Conservation (phyloP, 2,797 vertebrate species). For the Glyptemys insculpta region DNA sequence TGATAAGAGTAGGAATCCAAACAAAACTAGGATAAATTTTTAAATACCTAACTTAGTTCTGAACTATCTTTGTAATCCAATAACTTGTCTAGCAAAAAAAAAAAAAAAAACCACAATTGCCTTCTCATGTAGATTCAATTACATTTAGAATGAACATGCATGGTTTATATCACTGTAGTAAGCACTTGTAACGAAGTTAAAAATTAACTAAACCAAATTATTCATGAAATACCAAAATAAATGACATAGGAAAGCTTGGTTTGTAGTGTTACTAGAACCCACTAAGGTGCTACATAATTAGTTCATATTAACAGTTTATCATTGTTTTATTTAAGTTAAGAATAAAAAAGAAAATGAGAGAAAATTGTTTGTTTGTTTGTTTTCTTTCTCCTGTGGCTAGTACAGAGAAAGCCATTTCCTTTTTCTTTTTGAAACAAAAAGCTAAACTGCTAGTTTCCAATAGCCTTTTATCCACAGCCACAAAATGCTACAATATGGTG, state of each 20-base stretch:
- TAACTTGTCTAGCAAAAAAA: background rate
- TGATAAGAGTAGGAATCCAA: background rate
- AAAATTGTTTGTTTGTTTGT: background rate
- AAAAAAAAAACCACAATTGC: background rate
- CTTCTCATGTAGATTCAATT: background rate
- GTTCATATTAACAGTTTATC: background rate
- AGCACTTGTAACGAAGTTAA: background rate
- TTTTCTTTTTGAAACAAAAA: background rate
- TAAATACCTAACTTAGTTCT: background rate
- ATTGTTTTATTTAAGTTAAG: background rate
- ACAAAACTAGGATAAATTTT: background rate
- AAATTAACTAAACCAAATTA: slow-evolving; percentile 10
- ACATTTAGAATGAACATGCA: background rate
- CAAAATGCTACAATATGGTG: background rate
- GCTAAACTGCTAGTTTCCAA: background rate
- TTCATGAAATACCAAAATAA: background rate
- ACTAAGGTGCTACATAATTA: accelerated
- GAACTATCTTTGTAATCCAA: background rate
- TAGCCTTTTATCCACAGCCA: background rate
- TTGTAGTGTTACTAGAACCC: background rate
- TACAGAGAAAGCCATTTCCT: background rate
- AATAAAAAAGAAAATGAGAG: background rate
- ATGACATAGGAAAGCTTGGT: background rate
- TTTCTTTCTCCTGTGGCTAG: background rate
- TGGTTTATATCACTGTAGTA: background rate